Conservation (phyloP, 1,140 invertebrate species). For the Drosophila tani region DNA sequence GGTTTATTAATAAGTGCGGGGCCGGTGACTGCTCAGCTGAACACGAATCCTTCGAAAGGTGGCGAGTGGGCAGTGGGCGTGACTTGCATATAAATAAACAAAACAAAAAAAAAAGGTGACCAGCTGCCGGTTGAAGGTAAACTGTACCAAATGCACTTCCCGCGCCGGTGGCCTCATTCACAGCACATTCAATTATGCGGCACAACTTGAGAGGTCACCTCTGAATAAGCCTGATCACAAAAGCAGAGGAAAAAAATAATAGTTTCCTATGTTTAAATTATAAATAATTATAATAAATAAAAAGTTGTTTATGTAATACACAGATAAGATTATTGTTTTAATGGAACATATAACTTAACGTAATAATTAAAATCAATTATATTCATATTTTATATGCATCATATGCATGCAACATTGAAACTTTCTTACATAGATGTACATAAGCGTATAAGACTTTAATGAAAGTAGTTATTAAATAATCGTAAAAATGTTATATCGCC, state of each 20-base stretch:
- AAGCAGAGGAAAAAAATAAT: background rate
- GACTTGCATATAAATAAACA: slow-evolving; percentile 46
- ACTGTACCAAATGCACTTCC: slow-evolving; percentile 23
- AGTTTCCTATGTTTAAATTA: too few relatives aligned
- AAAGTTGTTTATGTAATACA: too few relatives aligned
- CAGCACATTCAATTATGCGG: slow-evolving; percentile 43
- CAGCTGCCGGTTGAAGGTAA: slow-evolving; percentile 9
- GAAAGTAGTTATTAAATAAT: too few relatives aligned
- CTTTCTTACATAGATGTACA: too few relatives aligned
- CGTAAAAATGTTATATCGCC: too few relatives aligned
- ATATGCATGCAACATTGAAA: too few relatives aligned
- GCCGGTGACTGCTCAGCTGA: slow-evolving; percentile 26
- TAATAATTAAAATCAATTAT: too few relatives aligned
- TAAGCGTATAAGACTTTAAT: too few relatives aligned
- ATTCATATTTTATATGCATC: too few relatives aligned
- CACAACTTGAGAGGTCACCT: slow-evolving; percentile 16
- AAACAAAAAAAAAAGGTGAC: slow-evolving; percentile 12
- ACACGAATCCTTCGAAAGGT: slow-evolving; percentile 1
- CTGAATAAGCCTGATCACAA: slow-evolving; percentile 19
- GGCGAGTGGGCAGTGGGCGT: slow-evolving; percentile 3
- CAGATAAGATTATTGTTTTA: background rate
- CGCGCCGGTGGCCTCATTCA: slow-evolving; percentile 30
- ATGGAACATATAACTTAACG: too few relatives aligned
- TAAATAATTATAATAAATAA: background rate
- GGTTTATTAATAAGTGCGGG: slow-evolving; percentile 44